Conservation (phyloP, 2,113 vertebrate species). For the Aplodontia rufa region DNA sequence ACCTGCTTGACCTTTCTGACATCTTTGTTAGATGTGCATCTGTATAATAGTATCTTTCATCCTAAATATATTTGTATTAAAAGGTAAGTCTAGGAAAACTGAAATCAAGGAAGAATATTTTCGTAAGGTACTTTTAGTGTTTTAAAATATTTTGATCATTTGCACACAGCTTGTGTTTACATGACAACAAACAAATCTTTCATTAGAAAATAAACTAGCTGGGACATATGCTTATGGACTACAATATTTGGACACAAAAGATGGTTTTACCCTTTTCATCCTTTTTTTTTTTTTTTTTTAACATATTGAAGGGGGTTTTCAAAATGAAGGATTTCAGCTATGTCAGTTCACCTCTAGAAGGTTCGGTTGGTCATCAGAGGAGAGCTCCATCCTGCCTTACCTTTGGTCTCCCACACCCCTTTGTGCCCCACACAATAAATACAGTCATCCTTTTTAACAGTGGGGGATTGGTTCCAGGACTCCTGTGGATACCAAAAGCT, state of each 20-base stretch:
- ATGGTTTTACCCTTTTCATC: neutral
- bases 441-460: neutral
- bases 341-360: neutral
- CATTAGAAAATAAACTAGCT: slow-evolving; percentile 23
- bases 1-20: neutral
- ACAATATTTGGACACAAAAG: slow-evolving; percentile 64
- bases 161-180: slow-evolving; percentile 66
- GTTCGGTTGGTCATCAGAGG: neutral
- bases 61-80: neutral
- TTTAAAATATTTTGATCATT: slow-evolving; percentile 59
- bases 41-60: neutral
- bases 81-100: neutral
- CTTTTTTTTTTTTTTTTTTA: neutral
- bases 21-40: neutral
- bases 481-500: neutral
- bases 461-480: neutral
- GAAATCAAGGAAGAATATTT: slow-evolving; percentile 34
- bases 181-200: slow-evolving; percentile 53
- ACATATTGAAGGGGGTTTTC: neutral
- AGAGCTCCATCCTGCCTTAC: neutral
- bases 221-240: slow-evolving; percentile 39
- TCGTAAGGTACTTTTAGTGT: slow-evolving; percentile 46
- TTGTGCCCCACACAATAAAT: neutral
- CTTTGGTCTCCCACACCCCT: neutral
- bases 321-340: neutral